These are phyloP conservation scores for Cettia cetti DNA, from an alignment of 2,113 vertebrate species.

Conservation along the genomic window DNA sequence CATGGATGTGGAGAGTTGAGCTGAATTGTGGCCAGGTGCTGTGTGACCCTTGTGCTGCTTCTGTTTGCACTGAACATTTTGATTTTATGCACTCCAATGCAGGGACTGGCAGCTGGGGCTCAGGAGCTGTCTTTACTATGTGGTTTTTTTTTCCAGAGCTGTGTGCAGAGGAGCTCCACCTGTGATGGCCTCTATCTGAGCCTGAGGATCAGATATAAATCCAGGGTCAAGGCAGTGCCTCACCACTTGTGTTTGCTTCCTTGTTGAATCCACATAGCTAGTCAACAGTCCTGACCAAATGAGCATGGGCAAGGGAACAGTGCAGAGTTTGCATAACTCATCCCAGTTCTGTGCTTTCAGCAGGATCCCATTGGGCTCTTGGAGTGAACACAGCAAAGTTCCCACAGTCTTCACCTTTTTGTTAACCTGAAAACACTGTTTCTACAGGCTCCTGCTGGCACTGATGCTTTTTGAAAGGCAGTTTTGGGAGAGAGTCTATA, in stretches of 20 bases:
- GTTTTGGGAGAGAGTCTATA: not conserved
- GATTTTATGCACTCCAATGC: not conserved
- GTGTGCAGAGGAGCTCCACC: not conserved
- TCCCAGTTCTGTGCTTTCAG: not conserved
- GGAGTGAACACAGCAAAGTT: not conserved
- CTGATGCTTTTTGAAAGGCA: not conserved
- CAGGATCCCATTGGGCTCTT: not conserved
- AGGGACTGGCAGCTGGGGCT: not conserved
- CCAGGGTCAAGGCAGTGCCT: not conserved
- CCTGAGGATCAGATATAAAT: not conserved
- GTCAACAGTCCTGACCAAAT: not conserved
- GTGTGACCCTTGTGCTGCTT: not conserved
- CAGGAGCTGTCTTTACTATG: not conserved
- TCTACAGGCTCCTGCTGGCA: not conserved
- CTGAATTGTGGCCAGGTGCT: not conserved
- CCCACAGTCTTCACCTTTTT: not conserved
- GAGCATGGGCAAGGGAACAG: not conserved
- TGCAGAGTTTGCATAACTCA: not conserved
- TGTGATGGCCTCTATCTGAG: not conserved
- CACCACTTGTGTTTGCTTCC: not conserved
- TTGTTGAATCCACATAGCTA: not conserved
- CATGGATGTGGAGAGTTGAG: accelerated
- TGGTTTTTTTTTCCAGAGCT: not conserved
- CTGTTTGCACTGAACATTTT: not conserved
- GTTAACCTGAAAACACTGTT: not conserved